phyloP scores from a whole-genome alignment of 2,888 invertebrate species.

The Ichneumon xanthorius region DNA sequence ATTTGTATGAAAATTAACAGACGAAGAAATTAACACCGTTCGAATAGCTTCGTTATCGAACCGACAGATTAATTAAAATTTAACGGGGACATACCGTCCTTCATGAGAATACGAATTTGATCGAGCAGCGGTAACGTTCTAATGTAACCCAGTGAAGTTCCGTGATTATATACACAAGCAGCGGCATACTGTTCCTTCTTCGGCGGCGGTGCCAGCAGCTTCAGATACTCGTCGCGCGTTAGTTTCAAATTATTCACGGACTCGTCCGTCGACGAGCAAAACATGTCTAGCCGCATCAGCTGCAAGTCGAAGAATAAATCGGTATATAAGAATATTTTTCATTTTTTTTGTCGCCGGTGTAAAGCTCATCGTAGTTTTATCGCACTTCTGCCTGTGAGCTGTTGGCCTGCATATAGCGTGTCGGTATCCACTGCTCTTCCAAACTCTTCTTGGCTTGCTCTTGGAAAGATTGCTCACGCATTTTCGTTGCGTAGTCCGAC shows the following conservation, averaged over 20 bases:
- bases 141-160: conserved; percentile 86
- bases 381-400: conserved; percentile 89
- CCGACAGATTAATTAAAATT: neutral
- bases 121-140: conserved; percentile 89
- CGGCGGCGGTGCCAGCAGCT: conserved; percentile 88
- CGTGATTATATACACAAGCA: conserved; percentile 85
- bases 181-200: conserved; percentile 87
- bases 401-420: conserved; percentile 88
- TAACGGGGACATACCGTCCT: conserved; percentile 88
- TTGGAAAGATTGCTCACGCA: conserved; percentile 92
- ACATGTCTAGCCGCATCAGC: conserved; percentile 88
- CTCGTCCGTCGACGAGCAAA: conserved; percentile 87
- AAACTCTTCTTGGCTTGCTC: conserved; percentile 90
- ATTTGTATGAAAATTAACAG: conserved; percentile 14
- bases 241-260: conserved; percentile 87
- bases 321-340: neutral
- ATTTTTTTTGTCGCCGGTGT: neutral
- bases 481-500: conserved; percentile 90
- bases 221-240: conserved; percentile 88
- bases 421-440: conserved; percentile 93
- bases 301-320: conserved; percentile 74
- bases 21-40: conserved; percentile 28
- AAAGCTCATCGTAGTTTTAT: conserved; percentile 24
- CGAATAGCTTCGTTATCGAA: neutral
- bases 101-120: conserved; percentile 91